phyloP scores from a whole-genome alignment of 1,140 invertebrate species.

The Trypoxylus dichotomus region DNA sequence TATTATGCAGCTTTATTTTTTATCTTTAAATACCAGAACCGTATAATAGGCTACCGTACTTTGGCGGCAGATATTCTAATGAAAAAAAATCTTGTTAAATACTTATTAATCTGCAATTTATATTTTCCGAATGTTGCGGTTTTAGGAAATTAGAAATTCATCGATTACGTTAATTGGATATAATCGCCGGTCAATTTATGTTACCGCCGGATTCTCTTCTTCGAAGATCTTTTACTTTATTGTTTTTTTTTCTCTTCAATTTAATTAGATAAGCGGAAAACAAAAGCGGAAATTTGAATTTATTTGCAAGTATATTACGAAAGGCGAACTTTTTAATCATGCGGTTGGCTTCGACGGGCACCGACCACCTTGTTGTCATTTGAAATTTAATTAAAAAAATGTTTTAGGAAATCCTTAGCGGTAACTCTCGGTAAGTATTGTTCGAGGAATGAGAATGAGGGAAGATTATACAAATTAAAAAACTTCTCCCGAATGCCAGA shows the following conservation, averaged over 20 bases:
- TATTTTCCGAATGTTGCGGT: too few species aligned
- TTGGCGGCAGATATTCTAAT: too few species aligned
- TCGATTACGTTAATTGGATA: neutral
- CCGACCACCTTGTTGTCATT: constrained; percentile 17
- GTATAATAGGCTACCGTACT: too few species aligned
- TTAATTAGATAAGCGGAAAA: constrained; percentile 9
- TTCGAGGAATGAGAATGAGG: constrained; percentile 13
- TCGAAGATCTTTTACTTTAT: neutral
- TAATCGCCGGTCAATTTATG: neutral
- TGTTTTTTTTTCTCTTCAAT: constrained; percentile 7
- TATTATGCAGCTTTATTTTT: too few species aligned
- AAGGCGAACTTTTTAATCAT: constrained; percentile 1
- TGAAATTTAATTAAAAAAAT: constrained; percentile 4
- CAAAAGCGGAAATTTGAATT: constrained; percentile 9
- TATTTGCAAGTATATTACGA: constrained; percentile 15
- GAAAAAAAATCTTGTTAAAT: too few species aligned
- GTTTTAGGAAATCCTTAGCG: constrained; percentile 3
- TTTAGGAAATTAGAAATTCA: too few species aligned
- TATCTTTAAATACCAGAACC: too few species aligned
- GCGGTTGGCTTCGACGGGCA: neutral
- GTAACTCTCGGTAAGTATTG: constrained; percentile 18
- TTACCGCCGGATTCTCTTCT: neutral
- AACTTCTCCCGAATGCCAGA: neutral
- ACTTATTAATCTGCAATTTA: neutral
- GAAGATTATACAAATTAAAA: constrained; percentile 20